Evolutionary conservation across 2,888 invertebrate species (phyloP).

Genomic region (Dione vanillae): DNA sequence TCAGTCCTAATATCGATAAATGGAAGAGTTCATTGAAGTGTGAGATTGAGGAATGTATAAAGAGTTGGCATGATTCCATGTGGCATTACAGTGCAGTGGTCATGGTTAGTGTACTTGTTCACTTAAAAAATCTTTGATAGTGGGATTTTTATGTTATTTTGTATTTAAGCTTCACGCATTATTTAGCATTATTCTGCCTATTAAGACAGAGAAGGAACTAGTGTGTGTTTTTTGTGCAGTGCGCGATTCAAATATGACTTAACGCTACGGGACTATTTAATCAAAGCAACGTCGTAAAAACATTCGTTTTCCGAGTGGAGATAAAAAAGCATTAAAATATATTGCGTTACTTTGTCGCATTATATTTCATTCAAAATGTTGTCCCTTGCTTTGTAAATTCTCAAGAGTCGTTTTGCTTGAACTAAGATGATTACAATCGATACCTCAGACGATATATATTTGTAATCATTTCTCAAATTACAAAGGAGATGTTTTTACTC

Average conservation of each 20-base stretch:
- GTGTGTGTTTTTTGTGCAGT: no score
- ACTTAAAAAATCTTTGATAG: neutral
- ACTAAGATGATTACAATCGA: neutral
- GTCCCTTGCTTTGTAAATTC: neutral
- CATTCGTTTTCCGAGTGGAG: neutral
- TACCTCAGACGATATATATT: neutral
- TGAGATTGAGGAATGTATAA: slow-evolving; percentile 20
- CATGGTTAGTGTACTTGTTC: neutral
- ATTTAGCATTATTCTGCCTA: no score
- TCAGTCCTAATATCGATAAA: slow-evolving; percentile 11
- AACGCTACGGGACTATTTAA: no score
- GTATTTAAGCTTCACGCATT: neutral
- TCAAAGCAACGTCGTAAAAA: no score
- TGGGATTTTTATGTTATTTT: neutral
- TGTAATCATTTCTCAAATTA: neutral
- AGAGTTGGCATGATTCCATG: slow-evolving; percentile 3
- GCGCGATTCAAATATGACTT: no score
- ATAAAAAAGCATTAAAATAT: neutral
- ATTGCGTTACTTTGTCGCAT: neutral
- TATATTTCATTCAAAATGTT: neutral
- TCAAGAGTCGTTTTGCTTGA: neutral
- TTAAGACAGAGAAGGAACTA: no score
- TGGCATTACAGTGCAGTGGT: neutral
- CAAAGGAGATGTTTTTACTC: neutral
- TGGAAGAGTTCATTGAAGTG: neutral